phyloP scores from a whole-genome alignment of 2,888 invertebrate genomes.

The Amblyteles armatorius region DNA sequence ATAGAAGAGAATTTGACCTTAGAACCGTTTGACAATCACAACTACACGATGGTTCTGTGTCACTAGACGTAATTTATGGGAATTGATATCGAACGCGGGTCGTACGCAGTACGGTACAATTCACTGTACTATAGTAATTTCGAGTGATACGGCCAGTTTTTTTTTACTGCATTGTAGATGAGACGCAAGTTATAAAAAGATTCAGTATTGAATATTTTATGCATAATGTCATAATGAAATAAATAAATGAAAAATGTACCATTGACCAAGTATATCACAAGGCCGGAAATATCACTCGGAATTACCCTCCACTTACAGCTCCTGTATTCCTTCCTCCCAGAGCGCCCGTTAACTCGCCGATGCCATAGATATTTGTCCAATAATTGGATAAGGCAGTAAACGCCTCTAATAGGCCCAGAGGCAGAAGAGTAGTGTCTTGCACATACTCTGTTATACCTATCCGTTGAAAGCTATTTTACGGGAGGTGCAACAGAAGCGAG shows the following conservation, averaged over 20 bases:
- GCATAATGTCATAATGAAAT: no score
- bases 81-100: slow-evolving; percentile 34
- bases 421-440: slow-evolving; percentile 63
- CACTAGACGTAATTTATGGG: slow-evolving; percentile 26
- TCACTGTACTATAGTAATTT: neutral
- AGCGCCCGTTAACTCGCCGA: slow-evolving; percentile 33
- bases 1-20: slow-evolving; percentile 31
- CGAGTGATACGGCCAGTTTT: neutral
- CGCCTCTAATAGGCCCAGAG: slow-evolving; percentile 78
- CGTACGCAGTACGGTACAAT: neutral
- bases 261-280: no score
- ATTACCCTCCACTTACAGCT: neutral
- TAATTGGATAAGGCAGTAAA: slow-evolving; percentile 82
- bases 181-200: neutral
- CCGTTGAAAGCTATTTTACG: slow-evolving; percentile 77
- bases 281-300: no score
- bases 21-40: slow-evolving; percentile 4
- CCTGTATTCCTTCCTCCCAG: neutral
- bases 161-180: neutral
- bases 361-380: slow-evolving; percentile 77
- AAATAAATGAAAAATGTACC: no score
- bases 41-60: neutral
- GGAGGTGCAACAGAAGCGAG: slow-evolving; percentile 66
- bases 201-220: neutral
- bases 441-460: slow-evolving; percentile 67